Conservation (phyloP, 2,888 invertebrate genomes). For the Deladenus siricidicola region DNA sequence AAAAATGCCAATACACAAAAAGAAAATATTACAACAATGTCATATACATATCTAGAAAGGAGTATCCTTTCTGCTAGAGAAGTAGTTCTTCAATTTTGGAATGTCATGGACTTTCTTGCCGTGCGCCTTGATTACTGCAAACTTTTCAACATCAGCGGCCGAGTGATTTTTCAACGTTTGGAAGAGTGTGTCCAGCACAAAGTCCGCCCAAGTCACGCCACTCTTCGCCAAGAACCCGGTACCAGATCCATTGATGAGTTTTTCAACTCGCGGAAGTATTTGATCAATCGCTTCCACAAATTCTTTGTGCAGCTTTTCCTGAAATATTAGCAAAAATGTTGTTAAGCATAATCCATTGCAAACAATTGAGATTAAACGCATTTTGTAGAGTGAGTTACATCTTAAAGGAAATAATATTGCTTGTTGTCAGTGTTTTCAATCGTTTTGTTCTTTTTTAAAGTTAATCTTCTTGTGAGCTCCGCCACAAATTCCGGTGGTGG, state of each 20-base stretch:
- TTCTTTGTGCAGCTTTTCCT: slow-evolving; percentile 11
- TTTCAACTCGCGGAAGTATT: slow-evolving; percentile 4
- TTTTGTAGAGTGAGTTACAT: too few species aligned
- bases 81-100: slow-evolving; percentile 9
- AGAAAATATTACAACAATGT: too few species aligned
- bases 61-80: neutral
- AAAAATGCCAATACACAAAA: too few species aligned
- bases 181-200: slow-evolving; percentile 1
- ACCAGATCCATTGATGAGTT: slow-evolving; percentile 1
- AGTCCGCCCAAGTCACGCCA: slow-evolving; percentile 12
- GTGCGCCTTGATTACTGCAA: slow-evolving; percentile 5
- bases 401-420: too few species aligned
- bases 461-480: too few species aligned
- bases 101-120: slow-evolving; percentile 1
- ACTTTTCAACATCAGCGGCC: neutral
- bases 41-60: too few species aligned
- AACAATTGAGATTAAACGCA: too few species aligned
- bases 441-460: too few species aligned
- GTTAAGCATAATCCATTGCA: too few species aligned
- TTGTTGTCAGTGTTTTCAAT: too few species aligned
- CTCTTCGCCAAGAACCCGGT: slow-evolving; percentile 11
- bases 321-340: too few species aligned
- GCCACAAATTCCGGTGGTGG: too few species aligned
- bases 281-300: slow-evolving; percentile 1
- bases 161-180: slow-evolving; percentile 1